Base-by-base conservation (phyloP, 2,888 invertebrate genomes). In the Drosophila neutralis region DNA sequence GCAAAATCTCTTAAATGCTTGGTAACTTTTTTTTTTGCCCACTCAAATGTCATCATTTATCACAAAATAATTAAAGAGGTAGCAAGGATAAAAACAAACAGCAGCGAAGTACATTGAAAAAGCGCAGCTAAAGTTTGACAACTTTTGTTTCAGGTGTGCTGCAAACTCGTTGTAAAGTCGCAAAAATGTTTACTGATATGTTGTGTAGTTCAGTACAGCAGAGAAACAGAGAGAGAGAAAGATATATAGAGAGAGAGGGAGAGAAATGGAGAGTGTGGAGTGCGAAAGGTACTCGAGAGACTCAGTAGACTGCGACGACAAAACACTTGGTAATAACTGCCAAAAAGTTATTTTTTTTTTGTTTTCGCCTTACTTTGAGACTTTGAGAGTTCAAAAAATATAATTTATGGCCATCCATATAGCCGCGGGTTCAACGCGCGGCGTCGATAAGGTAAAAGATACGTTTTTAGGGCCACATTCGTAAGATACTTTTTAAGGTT, bases 1-100 rank as follows among this genome's bases (percentile, higher is more conserved):
- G 48, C 45, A 6, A 45, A 58, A 64, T 52, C 57, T 70, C 60
- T 42, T 45, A 68, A 67, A 67, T 63, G 72, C 72, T 75, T 53
- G 29, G 2, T 33, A 27, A 54, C 45, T 59, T 75, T 57, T 27
- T 11, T 76, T 83, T 69, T 69, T 58, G 63, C 53, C 45, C 83
- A 80, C 86, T 86, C 83, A 82, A 91, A 84, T 90, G 91, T 90
- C 92, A 90, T 90, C 91, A 92, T 91, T 92, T 92, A 91, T 91
- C 92, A 92, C 89, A 90, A 91, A 91, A 91, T 92, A 91, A 91
- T 91, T 91, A 91, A 91, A 91, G 90, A 80, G n/a, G 38, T 31
- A 21, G 27, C 33, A 35, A 36, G 42, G 18, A 48, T 29, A 52
- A 24, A 51, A 36, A 36, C 48, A 33, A 42, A 27, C 27, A 36